Percentiles rank a stretch among this genome's conserved stretches.
These are phyloP conservation scores for Harpagoxenus sublaevis DNA, from an alignment of 2,888 invertebrate genomes.

Conservation along the genomic window DNA sequence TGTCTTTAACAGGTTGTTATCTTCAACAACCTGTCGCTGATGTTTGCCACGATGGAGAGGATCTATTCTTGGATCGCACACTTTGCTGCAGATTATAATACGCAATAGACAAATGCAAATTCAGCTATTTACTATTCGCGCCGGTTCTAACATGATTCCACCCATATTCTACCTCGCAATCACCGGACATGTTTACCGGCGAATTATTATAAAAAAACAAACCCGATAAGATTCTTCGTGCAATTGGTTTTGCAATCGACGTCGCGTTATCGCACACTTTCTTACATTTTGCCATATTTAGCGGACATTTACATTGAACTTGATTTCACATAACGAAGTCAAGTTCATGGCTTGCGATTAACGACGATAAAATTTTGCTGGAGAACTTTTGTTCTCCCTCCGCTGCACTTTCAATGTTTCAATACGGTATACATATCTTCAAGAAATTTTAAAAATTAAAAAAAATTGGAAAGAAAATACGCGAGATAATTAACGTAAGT, in stretches of 20 bases:
- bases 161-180: neutral
- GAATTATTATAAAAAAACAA: neutral
- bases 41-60: neutral
- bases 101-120: constrained; percentile 6
- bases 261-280: neutral
- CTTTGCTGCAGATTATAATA: neutral
- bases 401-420: neutral
- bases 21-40: neutral
- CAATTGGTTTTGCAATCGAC: neutral
- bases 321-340: neutral
- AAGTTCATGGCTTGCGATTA: neutral
- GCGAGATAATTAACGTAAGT: neutral
- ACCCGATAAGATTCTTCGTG: neutral
- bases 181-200: neutral
- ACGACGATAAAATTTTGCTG: neutral
- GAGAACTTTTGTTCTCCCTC: neutral
- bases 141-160: neutral
- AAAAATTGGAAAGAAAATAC: neutral
- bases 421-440: neutral
- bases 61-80: neutral
- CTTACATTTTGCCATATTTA: neutral
- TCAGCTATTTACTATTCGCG: neutral
- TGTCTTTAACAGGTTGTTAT: constrained; percentile 13
- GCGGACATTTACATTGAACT: neutral
- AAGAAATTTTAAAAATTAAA: neutral